Evolutionary conservation across 2,888 invertebrate species (phyloP).

Genomic region (Hirtodrosophila histrioides): DNA sequence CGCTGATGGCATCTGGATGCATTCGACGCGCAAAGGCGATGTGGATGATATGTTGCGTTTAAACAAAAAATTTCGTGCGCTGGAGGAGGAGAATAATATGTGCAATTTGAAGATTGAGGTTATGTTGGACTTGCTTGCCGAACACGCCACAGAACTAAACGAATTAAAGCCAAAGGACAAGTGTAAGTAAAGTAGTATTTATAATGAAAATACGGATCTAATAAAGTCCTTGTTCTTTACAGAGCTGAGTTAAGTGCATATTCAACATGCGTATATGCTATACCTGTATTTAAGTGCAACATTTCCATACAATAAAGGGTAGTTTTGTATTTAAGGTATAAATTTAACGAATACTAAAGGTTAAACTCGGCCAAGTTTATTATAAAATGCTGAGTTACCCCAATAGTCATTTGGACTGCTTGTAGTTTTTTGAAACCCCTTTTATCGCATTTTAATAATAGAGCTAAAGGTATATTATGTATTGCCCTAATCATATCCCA

Average conservation of each 20-base stretch:
- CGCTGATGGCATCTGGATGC: conserved; percentile 83
- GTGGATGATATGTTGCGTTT: conserved; percentile 79
- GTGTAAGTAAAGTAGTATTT: conserved; percentile 18
- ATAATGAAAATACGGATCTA: neutral
- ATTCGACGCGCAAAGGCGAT: conserved; percentile 73
- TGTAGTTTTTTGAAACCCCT: neutral
- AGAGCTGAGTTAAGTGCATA: neutral
- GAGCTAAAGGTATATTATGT: conserved; percentile 22
- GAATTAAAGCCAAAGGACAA: conserved; percentile 66
- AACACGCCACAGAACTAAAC: conserved; percentile 81
- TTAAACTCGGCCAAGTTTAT: too few relatives aligned
- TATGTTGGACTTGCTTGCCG: conserved; percentile 82
- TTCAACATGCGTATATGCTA: too few relatives aligned
- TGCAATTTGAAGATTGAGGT: conserved; percentile 83
- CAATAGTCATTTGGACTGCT: conserved; percentile 6
- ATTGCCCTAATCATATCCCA: conserved; percentile 43
- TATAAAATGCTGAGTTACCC: conserved; percentile 6
- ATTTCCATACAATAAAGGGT: neutral
- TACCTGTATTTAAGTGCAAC: too few relatives aligned
- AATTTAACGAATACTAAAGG: too few relatives aligned
- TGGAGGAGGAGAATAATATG: conserved; percentile 83
- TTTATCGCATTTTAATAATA: conserved; percentile 27
- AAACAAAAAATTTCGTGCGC: conserved; percentile 75
- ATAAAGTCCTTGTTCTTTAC: neutral
- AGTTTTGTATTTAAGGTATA: too few relatives aligned